phyloP scores from a whole-genome alignment of 2,797 vertebrate species.

The Oreortyx pictus region DNA sequence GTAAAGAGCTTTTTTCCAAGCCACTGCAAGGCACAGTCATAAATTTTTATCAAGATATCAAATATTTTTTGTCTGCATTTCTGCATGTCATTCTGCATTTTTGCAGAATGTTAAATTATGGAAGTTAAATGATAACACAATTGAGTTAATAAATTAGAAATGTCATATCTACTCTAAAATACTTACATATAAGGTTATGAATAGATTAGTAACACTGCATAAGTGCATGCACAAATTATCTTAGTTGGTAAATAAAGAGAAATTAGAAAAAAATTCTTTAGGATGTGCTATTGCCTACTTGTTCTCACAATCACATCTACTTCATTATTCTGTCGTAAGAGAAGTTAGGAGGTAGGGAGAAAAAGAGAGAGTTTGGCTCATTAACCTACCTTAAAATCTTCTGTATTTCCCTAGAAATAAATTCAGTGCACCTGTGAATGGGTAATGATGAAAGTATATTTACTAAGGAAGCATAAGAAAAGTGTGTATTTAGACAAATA shows the following conservation, averaged over 20 bases:
- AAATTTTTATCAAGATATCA: neutral
- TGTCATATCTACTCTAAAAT: neutral
- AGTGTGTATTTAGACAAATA: slow-evolving; percentile 42
- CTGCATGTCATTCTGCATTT: neutral
- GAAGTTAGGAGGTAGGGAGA: neutral
- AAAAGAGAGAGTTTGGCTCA: slow-evolving; percentile 7
- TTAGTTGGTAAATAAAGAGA: neutral
- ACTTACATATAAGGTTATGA: neutral
- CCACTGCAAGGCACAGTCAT: neutral
- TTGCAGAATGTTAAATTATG: too few species aligned
- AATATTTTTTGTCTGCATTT: neutral
- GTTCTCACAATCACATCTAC: neutral
- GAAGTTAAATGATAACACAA: neutral
- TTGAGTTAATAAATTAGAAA: neutral
- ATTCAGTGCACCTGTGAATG: slow-evolving; percentile 1
- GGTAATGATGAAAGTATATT: slow-evolving; percentile 42
- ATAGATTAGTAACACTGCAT: neutral
- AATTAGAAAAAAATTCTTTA: neutral
- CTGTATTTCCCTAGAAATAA: neutral
- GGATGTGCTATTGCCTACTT: neutral
- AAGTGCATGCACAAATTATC: neutral
- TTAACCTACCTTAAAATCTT: neutral
- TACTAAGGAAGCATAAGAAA: slow-evolving; percentile 65
- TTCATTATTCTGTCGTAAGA: neutral
- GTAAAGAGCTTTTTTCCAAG: neutral